A percentile compares a stretch with the other conserved stretches of the same genome.
phyloP scores from a whole-genome alignment of 2,888 invertebrate genomes.

The Platynereis dumerilii region DNA sequence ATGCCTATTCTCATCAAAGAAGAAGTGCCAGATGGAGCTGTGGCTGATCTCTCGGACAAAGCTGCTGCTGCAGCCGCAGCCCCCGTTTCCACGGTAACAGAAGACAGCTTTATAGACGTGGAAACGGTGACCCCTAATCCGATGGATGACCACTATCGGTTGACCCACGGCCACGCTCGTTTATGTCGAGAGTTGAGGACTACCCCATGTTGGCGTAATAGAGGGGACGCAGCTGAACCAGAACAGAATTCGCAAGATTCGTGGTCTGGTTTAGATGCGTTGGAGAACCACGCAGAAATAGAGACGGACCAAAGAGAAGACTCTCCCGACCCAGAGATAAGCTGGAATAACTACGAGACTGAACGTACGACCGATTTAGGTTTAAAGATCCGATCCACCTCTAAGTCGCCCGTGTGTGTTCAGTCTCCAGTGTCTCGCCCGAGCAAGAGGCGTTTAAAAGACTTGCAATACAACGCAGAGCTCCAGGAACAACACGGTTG shows the following conservation, averaged over 20 bases:
- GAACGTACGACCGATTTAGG: constrained; percentile 13
- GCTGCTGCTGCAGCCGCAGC: not conserved
- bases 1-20: constrained; percentile 17
- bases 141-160: not conserved
- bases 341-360: constrained; percentile 10
- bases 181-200: not conserved
- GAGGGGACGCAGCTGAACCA: not conserved
- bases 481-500: constrained; percentile 18
- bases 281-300: not conserved
- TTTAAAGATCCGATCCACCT: constrained; percentile 16
- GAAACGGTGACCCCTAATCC: not conserved
- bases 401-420: constrained; percentile 13
- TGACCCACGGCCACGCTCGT: not conserved
- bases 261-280: too few relatives aligned
- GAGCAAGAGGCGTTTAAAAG: constrained; percentile 12
- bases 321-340: constrained; percentile 4
- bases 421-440: constrained; percentile 3
- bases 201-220: not conserved
- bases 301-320: not conserved
- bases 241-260: not conserved
- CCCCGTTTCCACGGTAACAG: not conserved
- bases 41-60: not conserved
- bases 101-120: constrained; percentile 7
- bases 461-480: constrained; percentile 21
- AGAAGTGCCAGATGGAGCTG: constrained; percentile 5